Evolutionary conservation across 2,888 invertebrate species (phyloP).

Genomic region (Diogma glabrata): DNA sequence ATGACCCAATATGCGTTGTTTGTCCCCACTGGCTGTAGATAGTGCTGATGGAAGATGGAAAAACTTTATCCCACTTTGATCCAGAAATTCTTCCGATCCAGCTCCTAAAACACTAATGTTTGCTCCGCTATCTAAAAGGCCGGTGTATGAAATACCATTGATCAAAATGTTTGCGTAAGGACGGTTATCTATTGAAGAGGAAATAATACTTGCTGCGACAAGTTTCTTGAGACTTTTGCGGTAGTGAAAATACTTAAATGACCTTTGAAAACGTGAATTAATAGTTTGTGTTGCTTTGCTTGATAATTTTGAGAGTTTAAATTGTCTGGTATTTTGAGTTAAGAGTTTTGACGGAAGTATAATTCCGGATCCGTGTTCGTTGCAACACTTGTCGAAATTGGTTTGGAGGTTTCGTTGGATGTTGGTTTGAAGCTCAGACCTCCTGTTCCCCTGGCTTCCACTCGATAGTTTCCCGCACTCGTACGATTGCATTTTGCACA

Average conservation of each 20-base stretch:
- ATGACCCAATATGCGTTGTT: not conserved
- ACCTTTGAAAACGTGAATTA: not conserved
- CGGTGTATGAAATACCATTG: not conserved
- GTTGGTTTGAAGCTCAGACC: not conserved
- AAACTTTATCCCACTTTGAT: not conserved
- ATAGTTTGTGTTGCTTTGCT: not conserved
- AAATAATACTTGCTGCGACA: not conserved
- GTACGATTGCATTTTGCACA: not conserved
- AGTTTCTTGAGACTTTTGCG: not conserved
- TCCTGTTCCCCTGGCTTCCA: slow-evolving; percentile 3
- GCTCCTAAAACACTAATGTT: no score
- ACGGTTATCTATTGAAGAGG: not conserved
- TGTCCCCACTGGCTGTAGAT: not conserved
- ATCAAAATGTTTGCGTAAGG: not conserved
- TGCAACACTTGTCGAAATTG: not conserved
- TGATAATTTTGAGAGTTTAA: not conserved
- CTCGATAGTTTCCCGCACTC: not conserved
- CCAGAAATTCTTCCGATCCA: not conserved
- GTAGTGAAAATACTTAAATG: not conserved
- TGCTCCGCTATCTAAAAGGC: no score
- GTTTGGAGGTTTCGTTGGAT: not conserved
- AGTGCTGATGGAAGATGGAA: not conserved
- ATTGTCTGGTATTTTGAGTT: not conserved
- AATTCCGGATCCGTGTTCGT: not conserved
- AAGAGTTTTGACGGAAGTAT: not conserved